These are phyloP conservation scores for Dilophus febrilis DNA, from an alignment of 2,888 invertebrate genomes.

Conservation along the genomic window DNA sequence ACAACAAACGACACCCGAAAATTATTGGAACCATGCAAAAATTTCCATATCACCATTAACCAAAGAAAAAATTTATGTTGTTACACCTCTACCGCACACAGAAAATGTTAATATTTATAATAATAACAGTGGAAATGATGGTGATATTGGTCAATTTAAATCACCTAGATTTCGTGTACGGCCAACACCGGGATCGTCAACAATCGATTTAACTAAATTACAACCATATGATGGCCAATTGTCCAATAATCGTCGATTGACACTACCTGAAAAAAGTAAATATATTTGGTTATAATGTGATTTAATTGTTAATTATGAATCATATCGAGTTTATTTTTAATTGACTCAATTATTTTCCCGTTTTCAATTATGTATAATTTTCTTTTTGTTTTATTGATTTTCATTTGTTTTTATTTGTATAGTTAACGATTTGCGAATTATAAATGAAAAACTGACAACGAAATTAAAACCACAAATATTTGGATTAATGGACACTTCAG, in stretches of 20 bases:
- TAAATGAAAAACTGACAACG: slow-evolving; percentile 12
- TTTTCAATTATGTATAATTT: neutral
- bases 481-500: slow-evolving; percentile 34
- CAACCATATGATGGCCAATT: slow-evolving; percentile 17
- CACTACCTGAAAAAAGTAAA: slow-evolving; percentile 3
- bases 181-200: slow-evolving; percentile 33
- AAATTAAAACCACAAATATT: slow-evolving; percentile 27
- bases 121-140: slow-evolving; percentile 6
- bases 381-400: neutral
- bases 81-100: slow-evolving; percentile 49
- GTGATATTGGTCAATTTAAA: slow-evolving; percentile 16
- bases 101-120: slow-evolving; percentile 10
- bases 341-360: no score
- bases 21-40: slow-evolving; percentile 46
- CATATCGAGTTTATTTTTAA: neutral
- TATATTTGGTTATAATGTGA: neutral
- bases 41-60: slow-evolving; percentile 59
- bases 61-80: slow-evolving; percentile 66
- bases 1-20: slow-evolving; percentile 10
- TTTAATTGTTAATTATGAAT: neutral
- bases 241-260: slow-evolving; percentile 6
- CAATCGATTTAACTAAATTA: no score
- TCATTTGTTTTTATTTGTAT: slow-evolving; percentile 17
- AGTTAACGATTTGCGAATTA: slow-evolving; percentile 41
- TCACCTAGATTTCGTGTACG: slow-evolving; percentile 37